Conservation (phyloP, 2,888 invertebrate genomes). For the Oscheius onirici region DNA sequence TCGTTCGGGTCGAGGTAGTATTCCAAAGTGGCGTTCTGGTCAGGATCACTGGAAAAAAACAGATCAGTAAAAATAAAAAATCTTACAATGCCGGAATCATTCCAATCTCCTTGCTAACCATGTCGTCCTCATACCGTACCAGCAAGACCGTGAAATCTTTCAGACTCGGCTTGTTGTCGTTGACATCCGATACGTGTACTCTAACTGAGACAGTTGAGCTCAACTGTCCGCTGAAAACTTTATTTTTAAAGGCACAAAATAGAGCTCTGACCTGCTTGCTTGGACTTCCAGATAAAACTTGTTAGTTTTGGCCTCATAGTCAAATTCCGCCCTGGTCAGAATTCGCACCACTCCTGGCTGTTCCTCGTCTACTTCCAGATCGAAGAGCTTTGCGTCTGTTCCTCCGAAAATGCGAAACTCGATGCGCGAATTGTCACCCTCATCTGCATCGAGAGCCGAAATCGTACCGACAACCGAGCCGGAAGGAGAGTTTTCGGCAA, state of each 20-base stretch:
- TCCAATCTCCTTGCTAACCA: conserved; percentile 51
- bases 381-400: conserved; percentile 77
- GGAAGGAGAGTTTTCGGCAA: conserved; percentile 94
- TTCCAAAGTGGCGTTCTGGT: conserved; percentile 69
- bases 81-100: conserved; percentile 67
- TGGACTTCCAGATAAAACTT: conserved; percentile 87
- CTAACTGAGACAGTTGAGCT: conserved; percentile 65
- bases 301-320: conserved; percentile 91
- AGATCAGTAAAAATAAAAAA: not conserved
- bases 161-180: conserved; percentile 91
- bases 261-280: conserved; percentile 75
- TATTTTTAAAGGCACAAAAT: not conserved
- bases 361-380: conserved; percentile 60
- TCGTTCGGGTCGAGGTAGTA: conserved; percentile 65
- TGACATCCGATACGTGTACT: conserved; percentile 73
- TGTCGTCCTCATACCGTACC: conserved; percentile 51
- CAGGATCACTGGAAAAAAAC: conserved; percentile 61
- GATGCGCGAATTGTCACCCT: conserved; percentile 81
- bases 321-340: conserved; percentile 88
- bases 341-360: conserved; percentile 77
- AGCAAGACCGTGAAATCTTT: conserved; percentile 90
- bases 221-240: conserved; percentile 63
- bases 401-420: conserved; percentile 94
- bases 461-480: conserved; percentile 92
- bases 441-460: conserved; percentile 89